These are phyloP conservation scores for Colossoma macropomum DNA, from an alignment of 2,113 vertebrate species.

Conservation along the genomic window DNA sequence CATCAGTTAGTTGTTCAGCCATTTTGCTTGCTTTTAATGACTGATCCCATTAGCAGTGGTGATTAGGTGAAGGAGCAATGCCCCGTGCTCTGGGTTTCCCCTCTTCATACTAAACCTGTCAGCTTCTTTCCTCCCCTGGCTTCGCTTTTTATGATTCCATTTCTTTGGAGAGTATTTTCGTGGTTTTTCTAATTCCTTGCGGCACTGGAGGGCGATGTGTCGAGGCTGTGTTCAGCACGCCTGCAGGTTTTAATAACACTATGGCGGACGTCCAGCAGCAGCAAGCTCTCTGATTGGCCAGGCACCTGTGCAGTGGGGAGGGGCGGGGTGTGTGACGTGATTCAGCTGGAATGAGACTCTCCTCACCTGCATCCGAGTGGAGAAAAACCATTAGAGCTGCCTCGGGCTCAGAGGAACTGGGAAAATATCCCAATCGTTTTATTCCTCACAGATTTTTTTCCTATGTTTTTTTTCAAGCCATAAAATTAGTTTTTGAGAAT, in stretches of 20 bases:
- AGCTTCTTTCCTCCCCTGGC: not conserved
- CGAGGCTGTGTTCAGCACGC: slow-evolving; percentile 78
- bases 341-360: slow-evolving; percentile 75
- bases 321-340: slow-evolving; percentile 45
- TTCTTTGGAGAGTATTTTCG: slow-evolving; percentile 21
- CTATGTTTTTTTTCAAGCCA: slow-evolving; percentile 30
- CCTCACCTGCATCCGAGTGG: slow-evolving; percentile 86
- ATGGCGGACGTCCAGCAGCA: slow-evolving; percentile 91
- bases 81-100: slow-evolving; percentile 13
- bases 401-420: slow-evolving; percentile 85
- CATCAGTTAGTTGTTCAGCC: not conserved
- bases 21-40: slow-evolving; percentile 33
- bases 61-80: slow-evolving; percentile 31
- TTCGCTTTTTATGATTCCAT: slow-evolving; percentile 43
- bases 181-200: slow-evolving; percentile 50
- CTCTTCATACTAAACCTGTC: slow-evolving; percentile 31
- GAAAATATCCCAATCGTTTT: slow-evolving; percentile 75
- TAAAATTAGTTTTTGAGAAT: slow-evolving; percentile 42
- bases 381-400: slow-evolving; percentile 86
- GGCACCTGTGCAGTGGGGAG: slow-evolving; percentile 85
- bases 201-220: slow-evolving; percentile 63
- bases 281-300: slow-evolving; percentile 81
- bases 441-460: slow-evolving; percentile 44
- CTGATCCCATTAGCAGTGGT: slow-evolving; percentile 16
- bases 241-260: slow-evolving; percentile 92